phyloP scores from a whole-genome alignment of 1,140 invertebrate species.

The Philopotamus ludificatus region DNA sequence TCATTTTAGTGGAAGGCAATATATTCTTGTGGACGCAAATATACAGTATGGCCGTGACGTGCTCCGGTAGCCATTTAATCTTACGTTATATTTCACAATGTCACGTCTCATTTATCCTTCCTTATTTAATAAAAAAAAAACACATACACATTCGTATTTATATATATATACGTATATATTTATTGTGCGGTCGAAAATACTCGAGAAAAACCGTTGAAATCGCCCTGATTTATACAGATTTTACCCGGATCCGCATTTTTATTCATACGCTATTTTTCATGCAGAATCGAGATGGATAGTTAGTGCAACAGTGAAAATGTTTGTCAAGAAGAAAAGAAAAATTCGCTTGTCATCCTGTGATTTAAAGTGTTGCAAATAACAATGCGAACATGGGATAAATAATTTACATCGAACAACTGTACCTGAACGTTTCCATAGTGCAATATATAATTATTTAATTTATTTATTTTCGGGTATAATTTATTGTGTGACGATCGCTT shows the following conservation, averaged over 20 bases:
- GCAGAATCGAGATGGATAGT: constrained; percentile 15
- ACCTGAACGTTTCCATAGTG: constrained; percentile 8
- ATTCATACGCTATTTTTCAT: constrained; percentile 30
- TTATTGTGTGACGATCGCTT: background rate
- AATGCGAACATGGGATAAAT: constrained; percentile 35
- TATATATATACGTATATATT: background rate
- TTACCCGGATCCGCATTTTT: constrained; percentile 23
- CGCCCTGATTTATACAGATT: constrained; percentile 31
- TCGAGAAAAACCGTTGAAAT: constrained; percentile 18
- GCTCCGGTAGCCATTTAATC: constrained; percentile 22
- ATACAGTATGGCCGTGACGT: background rate
- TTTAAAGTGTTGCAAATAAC: constrained; percentile 6
- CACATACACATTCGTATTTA: background rate
- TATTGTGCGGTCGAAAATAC: background rate
- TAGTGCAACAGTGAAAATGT: background rate
- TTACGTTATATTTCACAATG: constrained; percentile 29
- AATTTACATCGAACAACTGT: background rate
- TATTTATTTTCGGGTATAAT: background rate
- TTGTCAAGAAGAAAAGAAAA: constrained; percentile 38
- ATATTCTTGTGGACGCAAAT: background rate
- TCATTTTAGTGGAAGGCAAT: background rate
- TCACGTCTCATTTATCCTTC: constrained; percentile 34
- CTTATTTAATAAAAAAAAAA: constrained; percentile 35
- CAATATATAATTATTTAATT: constrained; percentile 1
- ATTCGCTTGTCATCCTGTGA: constrained; percentile 20